phyloP scores from a whole-genome alignment of 2,113 vertebrate species.

The Sialia sialis region DNA sequence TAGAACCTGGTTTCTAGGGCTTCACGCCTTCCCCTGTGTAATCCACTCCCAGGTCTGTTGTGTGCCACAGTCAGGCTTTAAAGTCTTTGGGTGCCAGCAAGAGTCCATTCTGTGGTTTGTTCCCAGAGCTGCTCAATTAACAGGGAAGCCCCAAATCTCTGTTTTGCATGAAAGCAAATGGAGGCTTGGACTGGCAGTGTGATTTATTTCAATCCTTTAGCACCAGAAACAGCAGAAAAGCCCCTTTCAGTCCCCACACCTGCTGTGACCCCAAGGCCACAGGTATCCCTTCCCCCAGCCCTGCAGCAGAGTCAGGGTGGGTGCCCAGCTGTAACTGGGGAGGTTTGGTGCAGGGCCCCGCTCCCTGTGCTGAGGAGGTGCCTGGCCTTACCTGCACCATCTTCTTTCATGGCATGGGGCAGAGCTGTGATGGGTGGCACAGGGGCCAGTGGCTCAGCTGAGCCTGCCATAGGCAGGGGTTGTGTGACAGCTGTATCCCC shows the following conservation, averaged over 20 bases:
- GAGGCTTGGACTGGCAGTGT: not conserved
- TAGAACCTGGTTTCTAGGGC: not conserved
- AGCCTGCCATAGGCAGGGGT: not conserved
- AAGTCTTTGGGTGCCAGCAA: not conserved
- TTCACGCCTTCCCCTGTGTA: not conserved
- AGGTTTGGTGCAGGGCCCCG: fast-evolving
- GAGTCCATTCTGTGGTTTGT: not conserved
- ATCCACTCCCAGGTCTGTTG: not conserved
- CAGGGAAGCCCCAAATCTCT: not conserved
- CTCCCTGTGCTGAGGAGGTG: not conserved
- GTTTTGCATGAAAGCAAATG: not conserved
- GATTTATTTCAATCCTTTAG: not conserved
- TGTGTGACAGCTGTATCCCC: not conserved
- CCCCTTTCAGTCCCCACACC: not conserved
- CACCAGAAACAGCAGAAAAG: not conserved
- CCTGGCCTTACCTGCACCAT: not conserved
- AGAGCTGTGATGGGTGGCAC: not conserved
- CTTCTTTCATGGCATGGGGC: fast-evolving
- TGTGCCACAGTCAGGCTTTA: not conserved
- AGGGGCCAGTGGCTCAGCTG: not conserved
- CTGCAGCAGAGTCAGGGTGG: not conserved
- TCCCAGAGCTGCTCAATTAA: not conserved
- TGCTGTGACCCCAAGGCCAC: fast-evolving
- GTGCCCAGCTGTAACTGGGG: not conserved
- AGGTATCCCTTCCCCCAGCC: not conserved